Conservation (phyloP, 1,140 invertebrate species). For the roundworm (Caenorhabditis elegans) region WBcel235 BX284605.5:11957001-11957500, state of each 20-base stretch:
- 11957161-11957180: conserved; percentile 8
- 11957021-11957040: conserved; percentile 4
- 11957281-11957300: background rate
- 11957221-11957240: conserved; percentile 12
- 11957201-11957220: background rate
- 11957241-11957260: background rate
- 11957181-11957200: background rate
- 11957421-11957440: conserved; percentile 7
- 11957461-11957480: background rate
- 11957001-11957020: conserved; percentile 14
- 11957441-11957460: conserved; percentile 23
- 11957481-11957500: background rate
- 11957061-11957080: conserved; percentile 9
- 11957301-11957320: conserved; percentile 1
- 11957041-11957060: conserved; percentile 1
- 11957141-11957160: background rate
- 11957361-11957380: conserved; percentile 26
- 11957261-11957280: background rate
- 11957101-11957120: background rate
- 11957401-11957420: conserved; percentile 7
- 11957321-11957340: conserved; percentile 31
- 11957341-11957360: conserved; percentile 29
- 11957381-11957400: conserved; percentile 20
- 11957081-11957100: background rate
- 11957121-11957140: background rate